A percentile compares a stretch with the other conserved stretches of the same genome.
Evolutionary conservation across 2,888 invertebrate species (phyloP).

Genomic region (Aphidius colemani): DNA sequence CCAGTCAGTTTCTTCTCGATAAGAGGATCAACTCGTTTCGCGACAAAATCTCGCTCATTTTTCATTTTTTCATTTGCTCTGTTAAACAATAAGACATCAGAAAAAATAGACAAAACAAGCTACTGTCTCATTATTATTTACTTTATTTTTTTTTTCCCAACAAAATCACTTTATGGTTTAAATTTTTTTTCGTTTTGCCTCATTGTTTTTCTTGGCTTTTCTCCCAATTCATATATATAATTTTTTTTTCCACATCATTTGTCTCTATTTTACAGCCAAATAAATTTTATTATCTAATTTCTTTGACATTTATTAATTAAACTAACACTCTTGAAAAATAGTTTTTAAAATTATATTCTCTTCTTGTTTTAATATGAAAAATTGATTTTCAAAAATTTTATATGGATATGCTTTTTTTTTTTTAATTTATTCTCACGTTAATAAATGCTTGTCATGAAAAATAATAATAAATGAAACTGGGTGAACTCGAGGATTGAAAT

Average conservation of each 20-base stretch:
- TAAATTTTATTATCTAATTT: too few species aligned
- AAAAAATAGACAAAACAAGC: slow-evolving; percentile 16
- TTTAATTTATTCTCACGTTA: too few species aligned
- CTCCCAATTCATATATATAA: slow-evolving; percentile 7
- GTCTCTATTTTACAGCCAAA: slow-evolving; percentile 22
- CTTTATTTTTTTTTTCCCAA: slow-evolving; percentile 6
- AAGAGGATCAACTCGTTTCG: slow-evolving; percentile 42
- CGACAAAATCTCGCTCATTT: slow-evolving; percentile 32
- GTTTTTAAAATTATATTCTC: too few species aligned
- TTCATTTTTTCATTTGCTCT: slow-evolving; percentile 10
- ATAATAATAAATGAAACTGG: too few species aligned
- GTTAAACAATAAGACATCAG: slow-evolving; percentile 14
- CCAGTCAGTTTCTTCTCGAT: slow-evolving; percentile 33
- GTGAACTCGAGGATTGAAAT: too few species aligned
- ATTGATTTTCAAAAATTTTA: neutral
- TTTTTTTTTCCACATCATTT: slow-evolving; percentile 27
- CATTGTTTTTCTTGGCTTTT: slow-evolving; percentile 14
- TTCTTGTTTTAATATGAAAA: neutral
- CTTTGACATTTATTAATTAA: neutral
- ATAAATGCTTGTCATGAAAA: too few species aligned
- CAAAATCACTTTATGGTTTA: neutral
- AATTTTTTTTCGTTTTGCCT: slow-evolving; percentile 8
- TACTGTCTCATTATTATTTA: slow-evolving; percentile 13
- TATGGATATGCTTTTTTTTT: too few species aligned
- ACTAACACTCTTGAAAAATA: too few species aligned